Evolutionary conservation across 2,797 vertebrate species (phyloP).

Genomic region (Tokudaia tokunoshimensis): DNA sequence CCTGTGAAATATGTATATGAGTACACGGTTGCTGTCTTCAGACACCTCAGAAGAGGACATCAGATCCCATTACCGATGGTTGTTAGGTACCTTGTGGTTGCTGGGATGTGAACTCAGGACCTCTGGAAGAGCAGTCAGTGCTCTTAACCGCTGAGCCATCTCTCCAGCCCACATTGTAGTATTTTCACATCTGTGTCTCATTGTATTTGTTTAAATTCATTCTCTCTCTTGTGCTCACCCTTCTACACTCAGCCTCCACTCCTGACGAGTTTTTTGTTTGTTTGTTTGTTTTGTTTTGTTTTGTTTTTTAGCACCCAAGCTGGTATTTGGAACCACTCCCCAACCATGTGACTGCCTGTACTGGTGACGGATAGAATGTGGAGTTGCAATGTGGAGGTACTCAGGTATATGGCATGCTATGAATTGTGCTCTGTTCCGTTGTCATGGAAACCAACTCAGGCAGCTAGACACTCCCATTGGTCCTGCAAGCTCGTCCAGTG

Average conservation of each 20-base stretch:
- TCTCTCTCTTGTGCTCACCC: background rate
- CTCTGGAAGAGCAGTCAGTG: no score
- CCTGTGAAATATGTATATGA: no score
- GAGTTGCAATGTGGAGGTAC: background rate
- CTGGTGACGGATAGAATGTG: background rate
- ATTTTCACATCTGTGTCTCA: background rate
- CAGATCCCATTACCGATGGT: no score
- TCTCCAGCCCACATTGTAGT: background rate
- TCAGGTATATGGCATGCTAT: background rate
- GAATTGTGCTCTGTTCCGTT: background rate
- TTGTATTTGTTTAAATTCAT: background rate
- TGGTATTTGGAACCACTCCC: background rate
- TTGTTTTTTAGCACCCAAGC: no score
- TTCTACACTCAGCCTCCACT: background rate
- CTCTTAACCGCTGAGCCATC: no score
- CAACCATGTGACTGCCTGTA: background rate
- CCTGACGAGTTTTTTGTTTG: background rate
- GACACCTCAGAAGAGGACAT: no score
- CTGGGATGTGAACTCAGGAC: no score
- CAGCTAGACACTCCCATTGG: rapidly evolving
- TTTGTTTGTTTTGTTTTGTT: no score
- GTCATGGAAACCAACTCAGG: background rate
- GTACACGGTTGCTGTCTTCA: no score
- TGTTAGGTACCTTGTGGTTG: no score
- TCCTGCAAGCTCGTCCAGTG: rapidly evolving